Evolutionary conservation across 2,113 vertebrate genomes (phyloP).

Genomic region (Fulica atra): DNA sequence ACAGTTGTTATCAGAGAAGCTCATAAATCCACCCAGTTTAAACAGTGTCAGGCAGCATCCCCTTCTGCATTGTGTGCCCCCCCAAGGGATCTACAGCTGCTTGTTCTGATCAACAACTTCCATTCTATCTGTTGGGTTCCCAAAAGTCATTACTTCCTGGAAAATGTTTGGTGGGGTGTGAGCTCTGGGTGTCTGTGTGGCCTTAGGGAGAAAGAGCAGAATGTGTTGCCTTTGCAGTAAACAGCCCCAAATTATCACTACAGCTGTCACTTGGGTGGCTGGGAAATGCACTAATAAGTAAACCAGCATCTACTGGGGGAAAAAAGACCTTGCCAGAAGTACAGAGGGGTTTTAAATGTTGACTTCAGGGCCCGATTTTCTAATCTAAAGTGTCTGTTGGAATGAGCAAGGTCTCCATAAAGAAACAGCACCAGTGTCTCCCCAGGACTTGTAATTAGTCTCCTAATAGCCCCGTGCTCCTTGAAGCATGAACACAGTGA

Average conservation of each 20-base stretch:
- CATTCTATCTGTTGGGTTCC: constrained; percentile 20
- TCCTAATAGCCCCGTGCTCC: neutral
- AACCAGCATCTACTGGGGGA: neutral
- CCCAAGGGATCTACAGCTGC: constrained; percentile 37
- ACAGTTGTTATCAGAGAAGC: constrained; percentile 38
- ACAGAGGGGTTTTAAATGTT: neutral
- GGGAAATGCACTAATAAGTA: neutral
- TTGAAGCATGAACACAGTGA: neutral
- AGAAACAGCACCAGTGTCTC: neutral
- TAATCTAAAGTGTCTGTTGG: neutral
- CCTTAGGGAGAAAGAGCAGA: neutral
- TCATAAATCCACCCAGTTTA: constrained; percentile 67
- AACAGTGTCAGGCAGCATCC: constrained; percentile 66
- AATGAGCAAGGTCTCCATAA: neutral
- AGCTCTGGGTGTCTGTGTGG: neutral
- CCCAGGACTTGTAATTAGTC: neutral
- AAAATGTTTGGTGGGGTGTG: neutral
- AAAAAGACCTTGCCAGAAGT: neutral
- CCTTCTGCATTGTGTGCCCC: neutral
- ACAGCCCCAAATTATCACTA: neutral
- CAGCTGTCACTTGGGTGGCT: neutral
- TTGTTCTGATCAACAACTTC: constrained; percentile 13
- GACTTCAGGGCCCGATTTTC: neutral
- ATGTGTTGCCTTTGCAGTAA: neutral
- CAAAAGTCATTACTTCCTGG: constrained; percentile 25